These are phyloP conservation scores for Limnothrissa miodon DNA, from an alignment of 2,113 vertebrate species.

Conservation along the genomic window DNA sequence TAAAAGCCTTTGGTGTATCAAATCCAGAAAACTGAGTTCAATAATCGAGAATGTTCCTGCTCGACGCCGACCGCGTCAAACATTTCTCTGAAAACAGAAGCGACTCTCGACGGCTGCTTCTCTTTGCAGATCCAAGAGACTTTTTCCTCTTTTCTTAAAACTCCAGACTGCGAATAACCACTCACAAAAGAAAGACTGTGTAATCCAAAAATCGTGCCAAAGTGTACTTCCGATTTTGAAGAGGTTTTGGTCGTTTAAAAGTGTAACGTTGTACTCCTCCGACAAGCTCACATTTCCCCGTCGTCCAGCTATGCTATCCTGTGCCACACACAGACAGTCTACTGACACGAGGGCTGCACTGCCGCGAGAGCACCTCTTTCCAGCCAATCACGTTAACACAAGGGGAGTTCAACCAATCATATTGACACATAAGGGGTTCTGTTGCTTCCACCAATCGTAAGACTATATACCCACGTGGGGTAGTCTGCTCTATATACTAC, in stretches of 20 bases:
- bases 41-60: constrained; percentile 38
- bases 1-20: background rate
- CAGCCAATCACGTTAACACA: constrained; percentile 76
- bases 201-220: constrained; percentile 57
- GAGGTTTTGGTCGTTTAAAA: constrained; percentile 62
- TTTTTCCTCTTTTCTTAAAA: constrained; percentile 28
- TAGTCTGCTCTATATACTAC: constrained; percentile 59
- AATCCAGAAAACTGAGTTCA: constrained; percentile 38
- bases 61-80: constrained; percentile 54
- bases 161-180: background rate
- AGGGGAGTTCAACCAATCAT: constrained; percentile 54
- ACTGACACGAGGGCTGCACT: constrained; percentile 77
- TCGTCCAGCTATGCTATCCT: constrained; percentile 64
- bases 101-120: constrained; percentile 29
- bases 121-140: constrained; percentile 29
- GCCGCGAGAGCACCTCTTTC: constrained; percentile 80
- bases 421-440: background rate
- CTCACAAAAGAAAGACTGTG: constrained; percentile 30
- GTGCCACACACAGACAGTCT: constrained; percentile 84
- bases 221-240: constrained; percentile 65
- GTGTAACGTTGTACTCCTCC: constrained; percentile 68
- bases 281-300: constrained; percentile 66
- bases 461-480: constrained; percentile 82
- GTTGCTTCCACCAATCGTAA: constrained; percentile 70
- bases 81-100: constrained; percentile 54